Percentiles rank a stretch among this genome's conserved stretches.
Conservation (phyloP, 2,113 vertebrate genomes). For the Heloderma charlesbogerti region DNA sequence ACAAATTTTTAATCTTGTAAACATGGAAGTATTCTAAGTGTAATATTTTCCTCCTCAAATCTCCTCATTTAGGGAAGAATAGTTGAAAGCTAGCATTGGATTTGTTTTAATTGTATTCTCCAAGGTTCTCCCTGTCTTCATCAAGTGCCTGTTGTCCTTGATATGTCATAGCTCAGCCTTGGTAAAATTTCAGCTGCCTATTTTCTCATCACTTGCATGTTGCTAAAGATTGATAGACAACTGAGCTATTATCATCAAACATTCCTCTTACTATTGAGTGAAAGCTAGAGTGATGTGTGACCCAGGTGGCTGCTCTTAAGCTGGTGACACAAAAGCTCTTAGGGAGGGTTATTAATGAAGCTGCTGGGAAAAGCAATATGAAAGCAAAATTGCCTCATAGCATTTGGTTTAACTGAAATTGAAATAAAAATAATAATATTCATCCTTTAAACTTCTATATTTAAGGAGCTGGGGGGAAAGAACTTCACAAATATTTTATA, state of each 20-base stretch:
- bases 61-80: neutral
- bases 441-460: neutral
- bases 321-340: conserved; percentile 31
- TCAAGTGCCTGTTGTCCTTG: conserved; percentile 31
- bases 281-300: conserved; percentile 24
- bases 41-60: neutral
- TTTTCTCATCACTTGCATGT: conserved; percentile 30
- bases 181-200: conserved; percentile 12
- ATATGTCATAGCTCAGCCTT: conserved; percentile 45
- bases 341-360: conserved; percentile 21
- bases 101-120: neutral
- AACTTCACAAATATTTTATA: conserved; percentile 1
- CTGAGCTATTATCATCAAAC: conserved; percentile 33
- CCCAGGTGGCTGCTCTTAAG: neutral
- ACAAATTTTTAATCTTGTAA: neutral
- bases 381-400: neutral
- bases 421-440: conserved; percentile 28
- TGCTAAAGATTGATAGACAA: conserved; percentile 34
- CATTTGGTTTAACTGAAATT: conserved; percentile 21
- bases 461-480: neutral
- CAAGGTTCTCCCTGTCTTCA: neutral
- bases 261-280: conserved; percentile 22
- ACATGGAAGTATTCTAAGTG: neutral
- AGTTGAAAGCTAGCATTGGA: neutral
- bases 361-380: neutral